These are phyloP conservation scores for Ageneiosus marmoratus DNA, from an alignment of 2,113 vertebrate species.

Conservation along the genomic window DNA sequence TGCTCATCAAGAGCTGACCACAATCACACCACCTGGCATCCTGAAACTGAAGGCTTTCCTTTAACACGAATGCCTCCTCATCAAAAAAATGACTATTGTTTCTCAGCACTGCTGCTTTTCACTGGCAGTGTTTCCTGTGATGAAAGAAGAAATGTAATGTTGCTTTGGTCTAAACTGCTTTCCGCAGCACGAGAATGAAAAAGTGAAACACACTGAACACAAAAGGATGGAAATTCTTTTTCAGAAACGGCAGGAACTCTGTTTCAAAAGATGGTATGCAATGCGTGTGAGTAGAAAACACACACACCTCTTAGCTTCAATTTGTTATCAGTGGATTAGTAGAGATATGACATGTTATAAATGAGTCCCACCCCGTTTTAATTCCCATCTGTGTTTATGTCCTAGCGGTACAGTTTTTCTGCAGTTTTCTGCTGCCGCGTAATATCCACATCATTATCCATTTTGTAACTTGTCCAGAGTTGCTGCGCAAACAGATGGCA, in stretches of 20 bases:
- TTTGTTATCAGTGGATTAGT: not conserved
- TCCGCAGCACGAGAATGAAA: not conserved
- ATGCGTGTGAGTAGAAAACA: not conserved
- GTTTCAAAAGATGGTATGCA: not conserved
- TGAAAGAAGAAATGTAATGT: not conserved
- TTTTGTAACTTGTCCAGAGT: conserved; percentile 74
- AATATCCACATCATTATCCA: conserved; percentile 65
- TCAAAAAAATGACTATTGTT: conserved; percentile 34
- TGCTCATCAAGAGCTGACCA: conserved; percentile 74
- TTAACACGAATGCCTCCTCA: conserved; percentile 58
- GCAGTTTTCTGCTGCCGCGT: conserved; percentile 58
- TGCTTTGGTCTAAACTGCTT: not conserved
- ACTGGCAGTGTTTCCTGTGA: not conserved
- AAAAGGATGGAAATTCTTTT: not conserved
- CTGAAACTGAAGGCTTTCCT: conserved; percentile 62
- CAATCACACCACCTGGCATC: conserved; percentile 65
- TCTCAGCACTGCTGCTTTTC: conserved; percentile 9
- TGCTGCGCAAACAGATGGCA: conserved; percentile 73
- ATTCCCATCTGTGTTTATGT: conserved; percentile 53
- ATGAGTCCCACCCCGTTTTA: conserved; percentile 27
- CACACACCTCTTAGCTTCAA: not conserved
- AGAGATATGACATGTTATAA: conserved; percentile 25
- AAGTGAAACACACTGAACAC: not conserved
- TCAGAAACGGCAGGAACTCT: not conserved
- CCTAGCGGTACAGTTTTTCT: conserved; percentile 64